phyloP scores from a whole-genome alignment of 2,888 invertebrate genomes.

The Chirona hameri region DNA sequence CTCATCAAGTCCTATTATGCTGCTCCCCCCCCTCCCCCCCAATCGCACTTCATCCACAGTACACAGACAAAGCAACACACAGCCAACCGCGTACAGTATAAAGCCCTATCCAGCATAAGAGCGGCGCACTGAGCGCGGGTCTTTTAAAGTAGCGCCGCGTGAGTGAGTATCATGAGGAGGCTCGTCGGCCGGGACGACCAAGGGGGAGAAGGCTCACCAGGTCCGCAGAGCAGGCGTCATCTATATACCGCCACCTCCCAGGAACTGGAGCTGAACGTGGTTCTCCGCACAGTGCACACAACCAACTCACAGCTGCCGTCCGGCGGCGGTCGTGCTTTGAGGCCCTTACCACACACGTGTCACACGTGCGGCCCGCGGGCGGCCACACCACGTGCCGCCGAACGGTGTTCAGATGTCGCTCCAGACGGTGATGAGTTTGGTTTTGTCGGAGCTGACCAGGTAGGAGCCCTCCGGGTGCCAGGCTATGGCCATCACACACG shows the following conservation, averaged over 20 bases:
- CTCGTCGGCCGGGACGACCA: neutral
- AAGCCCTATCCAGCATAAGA: neutral
- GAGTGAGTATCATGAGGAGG: neutral
- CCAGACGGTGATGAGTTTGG: slow-evolving; percentile 78
- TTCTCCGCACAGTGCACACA: too few relatives aligned
- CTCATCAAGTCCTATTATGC: too few relatives aligned
- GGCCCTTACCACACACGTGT: neutral
- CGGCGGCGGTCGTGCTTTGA: neutral
- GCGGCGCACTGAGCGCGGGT: neutral
- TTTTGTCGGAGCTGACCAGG: slow-evolving; percentile 76
- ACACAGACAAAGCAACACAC: neutral
- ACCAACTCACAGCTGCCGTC: neutral
- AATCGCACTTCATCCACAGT: too few relatives aligned
- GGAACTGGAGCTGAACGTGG: neutral
- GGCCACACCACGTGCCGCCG: neutral
- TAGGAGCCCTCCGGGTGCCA: slow-evolving; percentile 82
- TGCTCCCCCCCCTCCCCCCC: too few relatives aligned
- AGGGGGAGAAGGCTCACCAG: too few relatives aligned
- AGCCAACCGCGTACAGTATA: neutral
- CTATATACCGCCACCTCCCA: too few relatives aligned
- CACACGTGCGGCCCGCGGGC: neutral
- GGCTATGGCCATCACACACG: slow-evolving; percentile 78
- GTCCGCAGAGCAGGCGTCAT: too few relatives aligned
- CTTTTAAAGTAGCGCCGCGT: neutral
- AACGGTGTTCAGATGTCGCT: slow-evolving; percentile 35